Percentiles rank a stretch among this genome's conserved stretches.
Conservation (phyloP, 2,888 invertebrate species). For the Ennomos fuscantarius region DNA sequence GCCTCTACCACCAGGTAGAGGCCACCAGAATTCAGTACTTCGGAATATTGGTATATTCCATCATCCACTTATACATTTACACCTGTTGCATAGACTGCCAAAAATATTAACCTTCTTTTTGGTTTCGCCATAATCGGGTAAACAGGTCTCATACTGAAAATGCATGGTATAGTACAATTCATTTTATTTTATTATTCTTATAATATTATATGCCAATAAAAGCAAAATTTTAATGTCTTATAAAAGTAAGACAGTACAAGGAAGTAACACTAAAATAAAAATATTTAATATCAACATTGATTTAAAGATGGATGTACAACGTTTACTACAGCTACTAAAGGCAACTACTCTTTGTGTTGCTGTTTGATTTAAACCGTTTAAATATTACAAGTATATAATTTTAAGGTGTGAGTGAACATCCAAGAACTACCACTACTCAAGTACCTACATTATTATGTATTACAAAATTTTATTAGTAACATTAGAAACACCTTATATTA, state of each 20-base stretch:
- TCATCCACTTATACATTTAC: too few species aligned
- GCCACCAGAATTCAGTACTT: too few species aligned
- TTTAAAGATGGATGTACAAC: conserved; percentile 52
- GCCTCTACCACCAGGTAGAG: too few species aligned
- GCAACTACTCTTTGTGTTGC: conserved; percentile 35
- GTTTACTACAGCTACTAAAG: conserved; percentile 45
- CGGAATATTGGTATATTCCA: too few species aligned
- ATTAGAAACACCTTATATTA: conserved; percentile 28
- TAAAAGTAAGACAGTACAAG: conserved; percentile 51
- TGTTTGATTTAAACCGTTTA: conserved; percentile 16
- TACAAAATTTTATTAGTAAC: conserved; percentile 22
- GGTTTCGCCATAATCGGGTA: conserved; percentile 7
- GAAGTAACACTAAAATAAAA: conserved; percentile 54
- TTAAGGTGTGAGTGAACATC: conserved; percentile 15
- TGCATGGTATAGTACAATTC: conserved; percentile 44
- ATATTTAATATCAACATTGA: conserved; percentile 58
- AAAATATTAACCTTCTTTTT: too few species aligned
- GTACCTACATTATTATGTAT: conserved; percentile 2
- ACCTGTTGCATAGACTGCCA: too few species aligned
- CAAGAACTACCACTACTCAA: conserved; percentile 22
- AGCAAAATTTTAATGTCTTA: conserved; percentile 49
- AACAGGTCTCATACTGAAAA: conserved; percentile 32
- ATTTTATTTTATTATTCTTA: conserved; percentile 41
- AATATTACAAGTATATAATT: conserved; percentile 12
- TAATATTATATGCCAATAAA: conserved; percentile 50